A percentile compares a stretch with the other conserved stretches of the same genome.
Evolutionary conservation across 2,113 vertebrate genomes (phyloP).

Genomic region (Macquaria ambigua): DNA sequence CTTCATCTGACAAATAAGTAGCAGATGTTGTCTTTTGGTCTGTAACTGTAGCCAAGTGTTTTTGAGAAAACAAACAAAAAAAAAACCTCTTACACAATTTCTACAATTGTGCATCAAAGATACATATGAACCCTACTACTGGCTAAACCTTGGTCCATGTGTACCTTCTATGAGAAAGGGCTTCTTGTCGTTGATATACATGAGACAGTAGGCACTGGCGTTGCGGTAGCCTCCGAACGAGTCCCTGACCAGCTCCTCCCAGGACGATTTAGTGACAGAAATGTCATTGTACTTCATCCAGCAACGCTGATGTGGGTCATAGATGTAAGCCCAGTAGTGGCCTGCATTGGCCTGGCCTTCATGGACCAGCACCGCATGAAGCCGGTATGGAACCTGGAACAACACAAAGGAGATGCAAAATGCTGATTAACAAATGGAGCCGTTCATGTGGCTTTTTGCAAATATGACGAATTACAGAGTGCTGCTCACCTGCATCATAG

Average conservation of each 20-base stretch:
- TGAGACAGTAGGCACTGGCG: constrained; percentile 98
- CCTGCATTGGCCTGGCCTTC: constrained; percentile 98
- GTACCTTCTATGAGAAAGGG: constrained; percentile 97
- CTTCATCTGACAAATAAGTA: neutral
- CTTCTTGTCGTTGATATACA: constrained; percentile 98
- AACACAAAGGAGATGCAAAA: neutral
- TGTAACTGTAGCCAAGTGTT: neutral
- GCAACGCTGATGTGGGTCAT: constrained; percentile 91
- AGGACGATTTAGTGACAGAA: constrained; percentile 96
- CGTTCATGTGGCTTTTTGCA: neutral
- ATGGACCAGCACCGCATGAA: constrained; percentile 97
- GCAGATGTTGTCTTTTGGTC: neutral
- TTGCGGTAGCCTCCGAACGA: constrained; percentile 98
- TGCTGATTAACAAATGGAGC: neutral
- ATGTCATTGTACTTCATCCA: constrained; percentile 99
- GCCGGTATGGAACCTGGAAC: constrained; percentile 93
- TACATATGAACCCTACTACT: neutral
- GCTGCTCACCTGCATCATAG: constrained; percentile 94
- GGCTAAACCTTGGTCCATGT: neutral
- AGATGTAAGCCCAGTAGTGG: constrained; percentile 99
- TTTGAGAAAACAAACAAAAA: neutral
- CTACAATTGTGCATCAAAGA: neutral
- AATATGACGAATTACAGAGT: accelerated
- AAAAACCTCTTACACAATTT: neutral
- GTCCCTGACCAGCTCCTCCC: constrained; percentile 98